These are phyloP conservation scores for Lepidocyrtoides sp. DNA, from an alignment of 2,888 invertebrate species.

Conservation along the genomic window DNA sequence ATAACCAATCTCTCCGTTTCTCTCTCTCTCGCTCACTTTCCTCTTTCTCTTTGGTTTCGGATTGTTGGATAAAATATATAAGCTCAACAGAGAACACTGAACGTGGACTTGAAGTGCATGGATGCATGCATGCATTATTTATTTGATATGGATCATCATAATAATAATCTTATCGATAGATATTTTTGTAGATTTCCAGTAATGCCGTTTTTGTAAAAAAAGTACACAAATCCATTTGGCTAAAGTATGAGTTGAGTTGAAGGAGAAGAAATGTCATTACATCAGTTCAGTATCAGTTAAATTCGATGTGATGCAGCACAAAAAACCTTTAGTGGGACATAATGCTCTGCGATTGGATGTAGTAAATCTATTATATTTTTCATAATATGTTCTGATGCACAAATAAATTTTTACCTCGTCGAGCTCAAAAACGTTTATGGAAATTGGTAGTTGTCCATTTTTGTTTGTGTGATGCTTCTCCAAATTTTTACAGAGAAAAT, in stretches of 20 bases:
- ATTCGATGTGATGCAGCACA: slow-evolving; percentile 3
- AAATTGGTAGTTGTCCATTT: not conserved
- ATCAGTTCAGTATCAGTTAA: slow-evolving; percentile 47
- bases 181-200: slow-evolving; percentile 70
- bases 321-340: slow-evolving; percentile 18
- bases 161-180: slow-evolving; percentile 77
- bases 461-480: not conserved
- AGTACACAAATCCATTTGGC: slow-evolving; percentile 26
- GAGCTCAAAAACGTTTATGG: slow-evolving; percentile 39
- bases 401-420: slow-evolving; percentile 73
- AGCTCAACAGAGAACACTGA: not conserved
- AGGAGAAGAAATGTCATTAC: slow-evolving; percentile 52
- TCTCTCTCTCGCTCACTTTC: not conserved
- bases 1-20: slow-evolving; percentile 7
- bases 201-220: slow-evolving; percentile 29
- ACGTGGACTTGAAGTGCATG: slow-evolving; percentile 70
- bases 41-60: slow-evolving; percentile 20
- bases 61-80: not conserved
- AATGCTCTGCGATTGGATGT: slow-evolving; percentile 1
- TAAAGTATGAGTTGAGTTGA: slow-evolving; percentile 16
- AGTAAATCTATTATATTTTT: slow-evolving; percentile 37
- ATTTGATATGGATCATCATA: slow-evolving; percentile 77
- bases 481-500: slow-evolving; percentile 21
- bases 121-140: slow-evolving; percentile 79
- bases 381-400: slow-evolving; percentile 67